Conservation (phyloP, 1,140 invertebrate species). For the Cyrtorhinus lividipennis region DNA sequence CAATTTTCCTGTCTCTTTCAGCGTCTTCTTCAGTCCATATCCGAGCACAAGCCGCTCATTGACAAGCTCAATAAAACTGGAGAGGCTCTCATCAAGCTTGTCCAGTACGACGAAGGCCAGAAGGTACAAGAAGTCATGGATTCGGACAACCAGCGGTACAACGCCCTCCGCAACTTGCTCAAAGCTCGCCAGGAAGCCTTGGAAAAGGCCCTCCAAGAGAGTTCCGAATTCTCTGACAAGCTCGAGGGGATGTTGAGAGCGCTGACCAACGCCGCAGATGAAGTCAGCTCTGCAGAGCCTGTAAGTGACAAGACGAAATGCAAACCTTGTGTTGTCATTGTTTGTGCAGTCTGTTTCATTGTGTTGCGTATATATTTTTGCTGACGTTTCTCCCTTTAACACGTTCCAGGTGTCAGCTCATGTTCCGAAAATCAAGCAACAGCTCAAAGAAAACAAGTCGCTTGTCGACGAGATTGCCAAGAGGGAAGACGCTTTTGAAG, state of each 20-base stretch:
- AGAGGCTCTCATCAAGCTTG: constrained; percentile 68
- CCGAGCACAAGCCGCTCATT: constrained; percentile 83
- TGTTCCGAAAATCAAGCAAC: constrained; percentile 83
- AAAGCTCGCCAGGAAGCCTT: constrained; percentile 76
- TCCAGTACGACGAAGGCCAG: constrained; percentile 68
- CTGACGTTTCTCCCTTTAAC: too few relatives aligned
- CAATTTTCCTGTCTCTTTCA: too few relatives aligned
- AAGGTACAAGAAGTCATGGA: constrained; percentile 80
- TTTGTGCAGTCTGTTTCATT: too few relatives aligned
- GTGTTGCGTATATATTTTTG: too few relatives aligned
- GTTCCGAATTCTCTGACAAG: constrained; percentile 80
- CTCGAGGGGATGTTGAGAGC: constrained; percentile 92
- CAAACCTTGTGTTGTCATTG: too few relatives aligned
- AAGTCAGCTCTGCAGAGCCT: constrained; percentile 75
- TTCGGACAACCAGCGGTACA: constrained; percentile 75
- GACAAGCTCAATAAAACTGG: constrained; percentile 95
- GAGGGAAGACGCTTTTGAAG: constrained; percentile 75
- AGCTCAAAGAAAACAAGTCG: constrained; percentile 85
- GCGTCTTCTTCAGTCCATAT: constrained; percentile 72
- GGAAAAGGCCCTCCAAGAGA: constrained; percentile 68
- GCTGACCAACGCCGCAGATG: constrained; percentile 78
- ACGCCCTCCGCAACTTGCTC: constrained; percentile 62
- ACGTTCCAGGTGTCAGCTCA: constrained; percentile 63
- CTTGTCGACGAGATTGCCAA: constrained; percentile 84
- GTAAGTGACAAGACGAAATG: too few relatives aligned